These are phyloP conservation scores for Pimpla rufipes DNA, from an alignment of 2,888 invertebrate genomes.

Conservation along the genomic window DNA sequence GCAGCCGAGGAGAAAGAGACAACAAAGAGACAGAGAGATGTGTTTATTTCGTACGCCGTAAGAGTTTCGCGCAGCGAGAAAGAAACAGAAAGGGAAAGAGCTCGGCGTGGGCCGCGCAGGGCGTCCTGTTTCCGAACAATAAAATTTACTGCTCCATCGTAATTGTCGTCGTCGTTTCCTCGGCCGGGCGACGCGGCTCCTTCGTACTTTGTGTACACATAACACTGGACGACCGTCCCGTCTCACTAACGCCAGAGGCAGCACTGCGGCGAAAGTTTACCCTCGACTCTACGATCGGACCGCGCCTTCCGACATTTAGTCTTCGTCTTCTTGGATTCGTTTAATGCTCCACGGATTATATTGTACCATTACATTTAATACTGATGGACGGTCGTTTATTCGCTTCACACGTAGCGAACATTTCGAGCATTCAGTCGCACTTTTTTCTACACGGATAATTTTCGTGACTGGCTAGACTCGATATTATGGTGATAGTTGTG, in stretches of 20 bases:
- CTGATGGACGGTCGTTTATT: no score
- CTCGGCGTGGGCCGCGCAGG: conserved; percentile 70
- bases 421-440: no score
- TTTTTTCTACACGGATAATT: no score
- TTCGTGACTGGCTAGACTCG: no score
- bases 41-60: no score
- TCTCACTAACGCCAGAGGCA: no score
- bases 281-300: background rate
- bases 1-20: background rate
- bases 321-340: conserved; percentile 3
- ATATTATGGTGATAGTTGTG: no score
- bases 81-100: conserved; percentile 38
- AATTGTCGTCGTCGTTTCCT: conserved; percentile 52
- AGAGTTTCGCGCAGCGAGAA: background rate
- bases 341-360: no score
- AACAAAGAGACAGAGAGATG: background rate
- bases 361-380: no score
- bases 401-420: no score
- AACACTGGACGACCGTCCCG: conserved; percentile 12
- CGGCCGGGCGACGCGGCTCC: conserved; percentile 20
- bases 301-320: conserved; percentile 6
- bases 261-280: conserved; percentile 6
- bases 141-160: conserved; percentile 72
- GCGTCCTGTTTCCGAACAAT: conserved; percentile 72
- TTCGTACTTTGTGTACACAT: conserved; percentile 32